phyloP scores from a whole-genome alignment of 2,797 vertebrate genomes.

The Lutjanus campechanus region DNA sequence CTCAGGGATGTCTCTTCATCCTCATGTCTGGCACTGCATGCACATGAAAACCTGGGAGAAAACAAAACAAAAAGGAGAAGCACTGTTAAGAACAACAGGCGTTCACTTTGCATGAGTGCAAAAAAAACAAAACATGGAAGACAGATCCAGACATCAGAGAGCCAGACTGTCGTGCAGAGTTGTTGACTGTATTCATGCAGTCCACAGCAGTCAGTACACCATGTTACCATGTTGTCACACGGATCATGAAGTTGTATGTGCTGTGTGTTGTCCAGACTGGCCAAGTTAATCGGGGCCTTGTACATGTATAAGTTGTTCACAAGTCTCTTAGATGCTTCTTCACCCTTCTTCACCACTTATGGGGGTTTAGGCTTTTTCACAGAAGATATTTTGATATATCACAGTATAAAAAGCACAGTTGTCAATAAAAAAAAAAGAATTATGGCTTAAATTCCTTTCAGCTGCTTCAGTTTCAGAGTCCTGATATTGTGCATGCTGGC shows the following conservation, averaged over 20 bases:
- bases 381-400: background rate
- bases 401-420: background rate
- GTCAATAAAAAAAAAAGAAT: background rate
- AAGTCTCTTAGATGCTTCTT: background rate
- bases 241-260: background rate
- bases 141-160: background rate
- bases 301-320: background rate
- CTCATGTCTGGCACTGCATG: background rate
- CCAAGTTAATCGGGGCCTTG: background rate
- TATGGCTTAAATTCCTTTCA: background rate
- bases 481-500: background rate
- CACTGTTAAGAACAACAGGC: background rate
- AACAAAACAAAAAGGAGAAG: slow-evolving; percentile 17
- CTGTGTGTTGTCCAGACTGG: background rate
- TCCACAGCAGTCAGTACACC: slow-evolving; percentile 1
- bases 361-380: background rate
- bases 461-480: background rate
- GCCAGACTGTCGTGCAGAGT: background rate
- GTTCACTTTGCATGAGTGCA: background rate
- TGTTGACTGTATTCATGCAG: background rate
- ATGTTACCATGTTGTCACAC: slow-evolving; percentile 10
- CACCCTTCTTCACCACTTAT: no score
- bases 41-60: slow-evolving; percentile 34
- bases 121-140: background rate
- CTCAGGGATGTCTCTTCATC: background rate